Conservation (phyloP, 2,888 invertebrate genomes). For the Trachelus iudaicus region DNA sequence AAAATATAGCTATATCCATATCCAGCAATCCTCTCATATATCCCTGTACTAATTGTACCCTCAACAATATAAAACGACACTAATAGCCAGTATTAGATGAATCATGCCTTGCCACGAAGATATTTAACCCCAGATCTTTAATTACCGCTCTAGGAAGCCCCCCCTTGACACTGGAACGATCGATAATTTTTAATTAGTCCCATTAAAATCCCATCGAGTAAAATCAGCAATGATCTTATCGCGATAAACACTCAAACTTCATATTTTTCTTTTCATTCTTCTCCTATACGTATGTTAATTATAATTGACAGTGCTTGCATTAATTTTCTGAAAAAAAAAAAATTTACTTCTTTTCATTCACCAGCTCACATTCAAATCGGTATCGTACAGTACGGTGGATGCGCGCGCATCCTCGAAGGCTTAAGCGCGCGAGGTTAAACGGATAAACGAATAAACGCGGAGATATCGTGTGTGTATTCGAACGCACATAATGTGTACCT, state of each 20-base stretch:
- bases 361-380: not conserved
- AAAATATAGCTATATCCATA: not conserved
- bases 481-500: slow-evolving; percentile 35
- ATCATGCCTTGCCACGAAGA: not conserved
- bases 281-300: not conserved
- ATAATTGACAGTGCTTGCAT: not conserved
- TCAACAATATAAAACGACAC: not conserved
- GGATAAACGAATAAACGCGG: slow-evolving; percentile 21
- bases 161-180: not conserved
- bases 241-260: not conserved
- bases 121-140: not conserved
- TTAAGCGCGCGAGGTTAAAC: slow-evolving; percentile 12
- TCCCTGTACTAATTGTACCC: not conserved
- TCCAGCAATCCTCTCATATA: not conserved
- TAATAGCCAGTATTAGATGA: not conserved
- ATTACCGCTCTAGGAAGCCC: not conserved
- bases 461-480: slow-evolving; percentile 30
- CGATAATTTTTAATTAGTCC: slow-evolving; percentile 2
- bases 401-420: not conserved
- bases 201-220: not conserved
- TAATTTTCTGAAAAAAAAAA: not conserved
- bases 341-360: not conserved
- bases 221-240: not conserved
- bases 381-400: not conserved
- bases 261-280: not conserved